Evolutionary conservation across 2,888 invertebrate genomes (phyloP).

Genomic region (Dioctria linearis): DNA sequence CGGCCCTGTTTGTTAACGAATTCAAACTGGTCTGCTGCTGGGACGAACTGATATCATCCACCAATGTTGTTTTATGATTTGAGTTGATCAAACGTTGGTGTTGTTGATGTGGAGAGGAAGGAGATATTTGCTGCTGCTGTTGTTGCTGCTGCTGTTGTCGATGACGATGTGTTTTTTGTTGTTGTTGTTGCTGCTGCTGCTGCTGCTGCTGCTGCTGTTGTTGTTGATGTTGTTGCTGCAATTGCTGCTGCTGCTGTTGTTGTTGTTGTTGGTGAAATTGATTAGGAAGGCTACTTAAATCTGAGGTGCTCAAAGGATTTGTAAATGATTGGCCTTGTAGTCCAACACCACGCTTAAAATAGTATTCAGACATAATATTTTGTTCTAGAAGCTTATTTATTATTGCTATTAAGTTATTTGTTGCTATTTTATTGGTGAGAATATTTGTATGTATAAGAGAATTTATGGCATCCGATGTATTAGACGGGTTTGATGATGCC

Average conservation of each 20-base stretch:
- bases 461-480: constrained; percentile 61
- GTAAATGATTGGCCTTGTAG: constrained; percentile 57
- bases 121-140: constrained; percentile 41
- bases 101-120: neutral
- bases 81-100: constrained; percentile 12
- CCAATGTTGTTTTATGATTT: constrained; percentile 11
- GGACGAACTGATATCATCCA: constrained; percentile 2
- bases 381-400: constrained; percentile 63
- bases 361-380: constrained; percentile 63
- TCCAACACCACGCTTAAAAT: constrained; percentile 61
- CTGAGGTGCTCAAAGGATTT: constrained; percentile 17
- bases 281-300: constrained; percentile 13
- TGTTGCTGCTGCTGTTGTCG: neutral
- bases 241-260: constrained; percentile 56
- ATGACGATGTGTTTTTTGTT: neutral
- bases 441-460: constrained; percentile 63
- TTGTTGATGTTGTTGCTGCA: constrained; percentile 51
- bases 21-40: neutral
- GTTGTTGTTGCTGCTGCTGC: constrained; percentile 46
- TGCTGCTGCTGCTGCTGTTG: constrained; percentile 20
- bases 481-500: constrained; percentile 57
- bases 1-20: neutral
- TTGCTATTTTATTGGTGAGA: constrained; percentile 63
- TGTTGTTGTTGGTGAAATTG: constrained; percentile 41
- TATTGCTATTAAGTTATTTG: constrained; percentile 62